Conservation (phyloP, 2,797 vertebrate genomes). For the Gadopsis marmoratus region DNA sequence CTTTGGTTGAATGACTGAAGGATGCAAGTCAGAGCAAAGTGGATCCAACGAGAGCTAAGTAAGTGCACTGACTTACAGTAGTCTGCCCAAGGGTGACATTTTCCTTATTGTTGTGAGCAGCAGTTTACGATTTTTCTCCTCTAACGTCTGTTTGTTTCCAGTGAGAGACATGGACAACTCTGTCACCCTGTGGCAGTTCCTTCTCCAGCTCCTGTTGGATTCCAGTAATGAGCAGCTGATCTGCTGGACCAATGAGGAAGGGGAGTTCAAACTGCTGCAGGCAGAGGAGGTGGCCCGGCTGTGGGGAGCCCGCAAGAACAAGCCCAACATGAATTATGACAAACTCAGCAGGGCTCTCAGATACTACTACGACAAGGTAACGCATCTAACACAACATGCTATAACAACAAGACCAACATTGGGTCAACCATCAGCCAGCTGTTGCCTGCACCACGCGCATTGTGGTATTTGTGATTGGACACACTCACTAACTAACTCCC, state of each 20-base stretch:
- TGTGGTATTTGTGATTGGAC: background rate
- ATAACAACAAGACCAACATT: background rate
- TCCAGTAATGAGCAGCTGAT: slow-evolving; percentile 93
- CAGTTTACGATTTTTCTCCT: background rate
- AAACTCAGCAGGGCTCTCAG: slow-evolving; percentile 97
- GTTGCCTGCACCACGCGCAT: background rate
- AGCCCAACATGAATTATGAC: slow-evolving; percentile 99
- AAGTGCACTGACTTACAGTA: background rate
- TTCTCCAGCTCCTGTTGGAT: slow-evolving; percentile 96
- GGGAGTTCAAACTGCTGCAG: slow-evolving; percentile 97
- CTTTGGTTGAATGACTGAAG: background rate
- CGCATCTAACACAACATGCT: background rate
- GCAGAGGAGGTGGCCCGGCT: slow-evolving; percentile 98
- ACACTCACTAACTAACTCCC: background rate
- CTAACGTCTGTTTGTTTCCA: slow-evolving; percentile 24
- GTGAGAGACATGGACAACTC: slow-evolving; percentile 95
- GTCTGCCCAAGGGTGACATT: background rate
- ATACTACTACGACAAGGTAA: slow-evolving; percentile 99
- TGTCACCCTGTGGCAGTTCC: slow-evolving; percentile 99
- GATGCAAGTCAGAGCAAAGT: background rate
- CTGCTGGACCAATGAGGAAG: slow-evolving; percentile 96
- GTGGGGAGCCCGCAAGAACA: slow-evolving; percentile 98
- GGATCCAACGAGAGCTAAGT: background rate
- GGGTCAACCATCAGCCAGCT: background rate
- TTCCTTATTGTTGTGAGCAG: background rate